Conservation (phyloP, 2,113 vertebrate genomes). For the Orycteropus afer region DNA sequence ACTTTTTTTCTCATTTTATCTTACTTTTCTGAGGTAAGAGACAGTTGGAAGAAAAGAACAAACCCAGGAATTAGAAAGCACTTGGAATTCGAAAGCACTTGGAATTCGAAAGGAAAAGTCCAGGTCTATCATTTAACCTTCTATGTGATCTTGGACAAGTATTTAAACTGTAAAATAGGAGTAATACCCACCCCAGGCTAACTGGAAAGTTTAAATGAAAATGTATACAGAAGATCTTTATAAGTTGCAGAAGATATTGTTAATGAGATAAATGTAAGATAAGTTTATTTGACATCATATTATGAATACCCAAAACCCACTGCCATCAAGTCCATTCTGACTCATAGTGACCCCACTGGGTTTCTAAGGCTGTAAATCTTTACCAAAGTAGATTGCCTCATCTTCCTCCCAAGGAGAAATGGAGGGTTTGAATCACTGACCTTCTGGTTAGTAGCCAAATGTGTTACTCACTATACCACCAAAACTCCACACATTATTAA, state of each 20-base stretch:
- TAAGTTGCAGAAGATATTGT: background rate
- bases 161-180: background rate
- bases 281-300: background rate
- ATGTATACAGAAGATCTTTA: background rate
- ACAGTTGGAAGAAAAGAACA: background rate
- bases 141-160: background rate
- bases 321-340: no score
- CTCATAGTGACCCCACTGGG: no score
- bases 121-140: background rate
- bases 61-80: background rate
- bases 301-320: no score
- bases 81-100: no score
- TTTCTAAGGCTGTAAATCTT: no score
- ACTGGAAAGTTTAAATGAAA: background rate
- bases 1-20: background rate
- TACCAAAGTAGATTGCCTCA: no score
- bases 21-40: background rate
- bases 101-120: background rate
- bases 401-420: no score
- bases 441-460: no score
- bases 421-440: no score
- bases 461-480: no score
- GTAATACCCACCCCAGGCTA: background rate
- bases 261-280: conserved; percentile 15
- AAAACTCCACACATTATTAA: no score